phyloP scores from a whole-genome alignment of 2,888 invertebrate species.

The Andrena camellia region DNA sequence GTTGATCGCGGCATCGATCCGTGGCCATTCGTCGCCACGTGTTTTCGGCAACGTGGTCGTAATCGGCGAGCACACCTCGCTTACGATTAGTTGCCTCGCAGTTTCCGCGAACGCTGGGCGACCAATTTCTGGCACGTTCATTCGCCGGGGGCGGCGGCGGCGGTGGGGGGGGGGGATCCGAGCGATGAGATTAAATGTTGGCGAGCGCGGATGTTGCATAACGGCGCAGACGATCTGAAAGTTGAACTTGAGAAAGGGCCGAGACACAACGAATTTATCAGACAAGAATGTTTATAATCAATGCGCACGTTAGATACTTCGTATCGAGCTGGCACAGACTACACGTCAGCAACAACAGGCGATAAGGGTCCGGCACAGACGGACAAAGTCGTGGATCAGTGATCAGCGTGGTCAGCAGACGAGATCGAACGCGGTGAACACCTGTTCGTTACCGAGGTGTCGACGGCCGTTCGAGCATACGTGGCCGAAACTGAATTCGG shows the following conservation, averaged over 20 bases:
- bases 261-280: constrained; percentile 60
- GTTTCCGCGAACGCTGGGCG: neutral
- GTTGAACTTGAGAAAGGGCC: constrained; percentile 35
- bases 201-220: constrained; percentile 11
- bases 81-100: neutral
- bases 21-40: constrained; percentile 54
- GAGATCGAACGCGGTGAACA: constrained; percentile 60
- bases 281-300: constrained; percentile 69
- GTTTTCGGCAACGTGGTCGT: constrained; percentile 59
- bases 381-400: constrained; percentile 66
- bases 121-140: neutral
- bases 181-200: neutral
- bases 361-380: constrained; percentile 57
- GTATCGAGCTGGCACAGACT: constrained; percentile 70
- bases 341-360: constrained; percentile 70
- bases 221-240: constrained; percentile 4
- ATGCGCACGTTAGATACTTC: constrained; percentile 70
- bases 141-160: neutral
- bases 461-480: constrained; percentile 46
- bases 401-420: constrained; percentile 71
- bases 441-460: constrained; percentile 62
- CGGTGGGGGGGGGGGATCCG: neutral
- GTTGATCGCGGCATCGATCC: constrained; percentile 56
- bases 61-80: neutral
- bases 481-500: constrained; percentile 27